Conservation (phyloP, 2,888 invertebrate species). For the Eupithecia pulchellata region DNA sequence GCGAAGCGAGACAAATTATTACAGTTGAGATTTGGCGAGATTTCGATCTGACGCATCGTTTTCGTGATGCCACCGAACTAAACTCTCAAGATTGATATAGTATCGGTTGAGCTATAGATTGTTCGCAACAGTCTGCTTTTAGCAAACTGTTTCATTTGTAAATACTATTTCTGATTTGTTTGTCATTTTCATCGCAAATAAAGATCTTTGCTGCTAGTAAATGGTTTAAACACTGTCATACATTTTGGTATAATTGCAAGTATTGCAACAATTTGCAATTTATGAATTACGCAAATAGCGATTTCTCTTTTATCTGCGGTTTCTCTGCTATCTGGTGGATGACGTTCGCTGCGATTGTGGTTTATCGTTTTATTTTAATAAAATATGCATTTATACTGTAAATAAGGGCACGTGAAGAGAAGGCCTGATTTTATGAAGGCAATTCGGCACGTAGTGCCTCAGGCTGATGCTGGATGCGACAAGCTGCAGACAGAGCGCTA, state of each 20-base stretch:
- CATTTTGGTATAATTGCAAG: not conserved
- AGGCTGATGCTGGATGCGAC: too few relatives aligned
- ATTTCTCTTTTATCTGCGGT: slow-evolving; percentile 9
- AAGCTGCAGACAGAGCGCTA: too few relatives aligned
- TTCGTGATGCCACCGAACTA: not conserved
- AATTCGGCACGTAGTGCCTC: too few relatives aligned
- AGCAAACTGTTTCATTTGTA: not conserved
- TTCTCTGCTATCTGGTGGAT: not conserved
- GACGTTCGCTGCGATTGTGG: not conserved
- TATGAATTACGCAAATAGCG: not conserved
- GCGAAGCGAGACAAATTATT: not conserved
- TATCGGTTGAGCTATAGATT: not conserved
- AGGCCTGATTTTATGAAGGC: too few relatives aligned
- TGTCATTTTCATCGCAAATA: not conserved
- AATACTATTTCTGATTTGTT: too few relatives aligned
- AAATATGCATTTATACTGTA: too few relatives aligned
- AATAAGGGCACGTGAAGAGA: too few relatives aligned
- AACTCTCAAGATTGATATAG: not conserved
- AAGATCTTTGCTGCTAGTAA: too few relatives aligned
- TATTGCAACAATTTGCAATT: not conserved
- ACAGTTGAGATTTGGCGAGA: not conserved
- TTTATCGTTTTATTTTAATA: not conserved
- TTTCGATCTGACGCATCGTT: too few relatives aligned
- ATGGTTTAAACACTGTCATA: not conserved
- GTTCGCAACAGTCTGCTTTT: not conserved